Evolutionary conservation across 1,140 invertebrate genomes (phyloP).

Genomic region (Plodia interpunctella): DNA sequence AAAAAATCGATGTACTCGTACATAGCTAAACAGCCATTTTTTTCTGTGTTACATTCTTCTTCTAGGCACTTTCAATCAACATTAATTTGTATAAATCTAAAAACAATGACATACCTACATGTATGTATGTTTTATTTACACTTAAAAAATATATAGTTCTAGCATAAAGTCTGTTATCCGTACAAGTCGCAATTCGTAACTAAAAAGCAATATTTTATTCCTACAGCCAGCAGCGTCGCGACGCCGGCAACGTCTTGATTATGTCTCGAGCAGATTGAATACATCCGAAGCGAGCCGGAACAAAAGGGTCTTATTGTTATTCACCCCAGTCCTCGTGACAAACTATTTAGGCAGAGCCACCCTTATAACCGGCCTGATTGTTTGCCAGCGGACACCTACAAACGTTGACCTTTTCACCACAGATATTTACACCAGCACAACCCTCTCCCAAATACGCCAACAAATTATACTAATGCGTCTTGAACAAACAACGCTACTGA

Average conservation of each 20-base stretch:
- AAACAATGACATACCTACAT: too few species aligned
- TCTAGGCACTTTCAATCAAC: too few species aligned
- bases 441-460: not conserved
- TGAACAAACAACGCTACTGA: not conserved
- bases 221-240: not conserved
- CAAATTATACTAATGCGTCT: constrained; percentile 6
- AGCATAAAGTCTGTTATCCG: not conserved
- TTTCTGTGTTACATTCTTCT: too few species aligned
- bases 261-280: constrained; percentile 62
- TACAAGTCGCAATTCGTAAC: not conserved
- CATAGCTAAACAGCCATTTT: too few species aligned
- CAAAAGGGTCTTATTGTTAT: constrained; percentile 72
- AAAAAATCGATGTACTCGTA: too few species aligned
- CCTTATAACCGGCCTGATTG: constrained; percentile 46
- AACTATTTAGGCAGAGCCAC: constrained; percentile 45
- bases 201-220: constrained; percentile 11
- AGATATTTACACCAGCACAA: constrained; percentile 13
- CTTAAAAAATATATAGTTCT: not conserved
- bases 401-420: constrained; percentile 23
- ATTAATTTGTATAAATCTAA: too few species aligned
- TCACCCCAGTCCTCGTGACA: constrained; percentile 55
- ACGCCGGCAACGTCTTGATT: constrained; percentile 50
- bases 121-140: too few species aligned
- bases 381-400: constrained; percentile 28
- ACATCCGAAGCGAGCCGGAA: constrained; percentile 51